phyloP scores from a whole-genome alignment of 2,113 vertebrate species.

The Apistogramma diplotaenia region DNA sequence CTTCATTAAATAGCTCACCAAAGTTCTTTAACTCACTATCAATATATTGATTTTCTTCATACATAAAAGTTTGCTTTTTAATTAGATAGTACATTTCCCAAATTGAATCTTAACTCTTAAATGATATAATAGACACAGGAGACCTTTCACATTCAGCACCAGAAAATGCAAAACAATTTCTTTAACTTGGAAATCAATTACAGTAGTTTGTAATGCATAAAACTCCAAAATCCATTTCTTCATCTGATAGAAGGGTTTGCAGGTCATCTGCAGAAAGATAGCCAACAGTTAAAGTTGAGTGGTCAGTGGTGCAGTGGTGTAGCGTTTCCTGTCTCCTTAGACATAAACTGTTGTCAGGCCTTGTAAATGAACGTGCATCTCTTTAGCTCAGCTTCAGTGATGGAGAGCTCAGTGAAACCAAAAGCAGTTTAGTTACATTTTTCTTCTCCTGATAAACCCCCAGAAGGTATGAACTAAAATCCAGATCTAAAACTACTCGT shows the following conservation, averaged over 20 bases:
- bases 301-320: not conserved
- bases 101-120: constrained; percentile 33
- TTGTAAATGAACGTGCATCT: not conserved
- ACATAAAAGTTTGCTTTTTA: constrained; percentile 21
- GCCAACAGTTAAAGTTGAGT: not conserved
- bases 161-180: not conserved
- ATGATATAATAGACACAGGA: not conserved
- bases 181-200: constrained; percentile 4
- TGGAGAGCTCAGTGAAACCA: not conserved
- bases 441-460: not conserved
- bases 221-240: not conserved
- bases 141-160: not conserved
- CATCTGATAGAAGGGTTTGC: not conserved
- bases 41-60: constrained; percentile 30
- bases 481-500: not conserved
- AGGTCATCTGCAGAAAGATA: not conserved
- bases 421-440: not conserved
- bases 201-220: not conserved
- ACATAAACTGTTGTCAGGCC: not conserved
- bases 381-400: not conserved
- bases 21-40: constrained; percentile 15
- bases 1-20: not conserved
- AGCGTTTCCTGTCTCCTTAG: not conserved
- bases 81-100: constrained; percentile 38
- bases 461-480: not conserved